These are phyloP conservation scores for Tetramorium alpestre DNA, from an alignment of 1,140 invertebrate species.

Conservation along the genomic window DNA sequence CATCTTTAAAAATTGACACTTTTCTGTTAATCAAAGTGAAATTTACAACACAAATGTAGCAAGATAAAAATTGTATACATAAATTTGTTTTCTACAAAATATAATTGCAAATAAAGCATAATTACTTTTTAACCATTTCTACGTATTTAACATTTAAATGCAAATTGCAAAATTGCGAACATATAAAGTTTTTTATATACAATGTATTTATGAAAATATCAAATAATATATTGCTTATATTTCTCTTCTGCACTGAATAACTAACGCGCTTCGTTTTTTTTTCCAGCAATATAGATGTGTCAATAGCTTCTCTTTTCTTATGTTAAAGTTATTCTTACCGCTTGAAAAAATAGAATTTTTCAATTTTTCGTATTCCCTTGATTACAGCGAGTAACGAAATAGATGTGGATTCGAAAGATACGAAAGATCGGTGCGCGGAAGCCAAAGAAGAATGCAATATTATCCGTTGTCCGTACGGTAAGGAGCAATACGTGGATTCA, in stretches of 20 bases:
- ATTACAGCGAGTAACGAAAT: conserved; percentile 79
- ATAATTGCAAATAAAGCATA: neutral
- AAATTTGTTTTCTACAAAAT: neutral
- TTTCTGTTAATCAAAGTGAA: neutral
- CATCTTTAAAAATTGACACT: neutral
- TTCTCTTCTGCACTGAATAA: neutral
- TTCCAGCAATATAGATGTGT: neutral
- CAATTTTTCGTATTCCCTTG: neutral
- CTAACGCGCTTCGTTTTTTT: neutral
- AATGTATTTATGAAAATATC: neutral
- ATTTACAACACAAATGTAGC: neutral
- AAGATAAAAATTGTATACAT: neutral
- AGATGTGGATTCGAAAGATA: conserved; percentile 75
- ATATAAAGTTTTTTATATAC: neutral
- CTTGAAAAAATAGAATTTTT: conserved; percentile 3
- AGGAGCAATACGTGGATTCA: conserved; percentile 89
- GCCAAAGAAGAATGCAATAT: conserved; percentile 87
- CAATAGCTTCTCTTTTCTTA: neutral
- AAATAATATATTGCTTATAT: neutral
- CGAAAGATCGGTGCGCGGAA: conserved; percentile 85
- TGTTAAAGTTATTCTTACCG: neutral
- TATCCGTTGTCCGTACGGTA: conserved; percentile 91
- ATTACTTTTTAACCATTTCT: neutral
- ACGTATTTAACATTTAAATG: neutral
- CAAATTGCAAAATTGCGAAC: neutral